Conservation (phyloP, 2,888 invertebrate species). For the Branchipolynoe longqiensis region DNA sequence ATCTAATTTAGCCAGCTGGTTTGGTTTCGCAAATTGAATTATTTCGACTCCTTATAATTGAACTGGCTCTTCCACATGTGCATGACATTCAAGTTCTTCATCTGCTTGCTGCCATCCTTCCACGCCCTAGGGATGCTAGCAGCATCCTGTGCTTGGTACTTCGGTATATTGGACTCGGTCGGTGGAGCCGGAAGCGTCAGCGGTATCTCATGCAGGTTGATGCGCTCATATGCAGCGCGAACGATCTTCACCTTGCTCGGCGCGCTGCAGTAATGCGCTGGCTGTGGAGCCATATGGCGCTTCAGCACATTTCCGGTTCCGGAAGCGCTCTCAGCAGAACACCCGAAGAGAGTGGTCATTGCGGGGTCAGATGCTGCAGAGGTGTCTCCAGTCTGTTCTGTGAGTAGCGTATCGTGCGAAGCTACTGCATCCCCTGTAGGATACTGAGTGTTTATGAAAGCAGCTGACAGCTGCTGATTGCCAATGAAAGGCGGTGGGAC, state of each 20-base stretch:
- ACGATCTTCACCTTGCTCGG: constrained; percentile 55
- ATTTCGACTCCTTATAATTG: constrained; percentile 10
- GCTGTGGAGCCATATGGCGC: constrained; percentile 60
- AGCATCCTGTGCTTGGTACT: constrained; percentile 64
- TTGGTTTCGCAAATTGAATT: too few species aligned
- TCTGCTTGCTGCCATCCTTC: background rate
- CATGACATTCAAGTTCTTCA: background rate
- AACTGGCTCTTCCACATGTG: constrained; percentile 36
- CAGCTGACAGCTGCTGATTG: background rate
- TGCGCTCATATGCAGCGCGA: constrained; percentile 59
- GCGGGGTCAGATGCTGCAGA: background rate
- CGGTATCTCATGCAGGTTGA: constrained; percentile 63
- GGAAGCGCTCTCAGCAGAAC: background rate
- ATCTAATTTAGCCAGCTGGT: too few species aligned
- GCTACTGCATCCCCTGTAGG: too few species aligned
- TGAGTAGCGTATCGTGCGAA: background rate
- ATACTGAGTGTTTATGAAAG: too few species aligned
- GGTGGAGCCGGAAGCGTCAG: constrained; percentile 64
- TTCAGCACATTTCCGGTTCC: background rate
- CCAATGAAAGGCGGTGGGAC: background rate
- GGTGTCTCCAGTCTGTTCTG: background rate
- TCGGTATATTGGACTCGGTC: constrained; percentile 52
- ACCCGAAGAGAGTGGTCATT: background rate
- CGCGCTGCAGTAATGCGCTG: constrained; percentile 61
- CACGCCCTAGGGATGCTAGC: background rate